A percentile compares a stretch with the other conserved stretches of the same genome.
These are phyloP conservation scores for Aphyosemion australe DNA, from an alignment of 2,113 vertebrate genomes.

Conservation along the genomic window DNA sequence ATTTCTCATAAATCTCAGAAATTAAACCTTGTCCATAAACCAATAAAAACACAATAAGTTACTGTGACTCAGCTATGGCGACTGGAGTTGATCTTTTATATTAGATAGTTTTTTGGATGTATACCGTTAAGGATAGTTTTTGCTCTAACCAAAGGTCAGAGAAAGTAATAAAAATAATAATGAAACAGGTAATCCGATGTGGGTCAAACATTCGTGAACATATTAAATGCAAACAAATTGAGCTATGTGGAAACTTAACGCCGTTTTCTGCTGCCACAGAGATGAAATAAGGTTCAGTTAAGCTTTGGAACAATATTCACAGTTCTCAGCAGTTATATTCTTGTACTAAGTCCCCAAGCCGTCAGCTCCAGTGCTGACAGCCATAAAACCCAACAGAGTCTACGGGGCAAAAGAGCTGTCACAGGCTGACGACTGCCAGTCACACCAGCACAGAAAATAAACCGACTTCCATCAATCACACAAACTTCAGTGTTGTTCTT, in stretches of 20 bases:
- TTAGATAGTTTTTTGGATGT: neutral
- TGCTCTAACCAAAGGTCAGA: neutral
- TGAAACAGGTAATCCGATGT: neutral
- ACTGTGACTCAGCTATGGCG: too few relatives aligned
- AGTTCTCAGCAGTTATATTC: conserved; percentile 57
- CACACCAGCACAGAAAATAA: conserved; percentile 35
- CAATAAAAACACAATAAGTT: too few relatives aligned
- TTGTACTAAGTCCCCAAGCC: conserved; percentile 48
- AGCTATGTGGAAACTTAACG: conserved; percentile 17
- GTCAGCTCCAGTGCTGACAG: conserved; percentile 57
- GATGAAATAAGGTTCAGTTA: conserved; percentile 4
- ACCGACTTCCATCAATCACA: conserved; percentile 47
- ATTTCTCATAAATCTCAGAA: too few relatives aligned
- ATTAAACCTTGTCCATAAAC: too few relatives aligned
- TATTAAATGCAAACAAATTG: conserved; percentile 20
- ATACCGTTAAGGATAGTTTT: neutral
- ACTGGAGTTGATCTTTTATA: neutral
- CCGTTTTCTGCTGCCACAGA: conserved; percentile 35
- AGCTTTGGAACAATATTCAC: conserved; percentile 39
- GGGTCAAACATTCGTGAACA: conserved; percentile 5
- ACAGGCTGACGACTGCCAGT: conserved; percentile 54
- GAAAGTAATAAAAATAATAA: neutral
- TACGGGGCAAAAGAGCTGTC: conserved; percentile 63
- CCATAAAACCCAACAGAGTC: conserved; percentile 56
- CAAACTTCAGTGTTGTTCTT: conserved; percentile 17